A percentile compares a stretch with the other conserved stretches of the same genome.
Evolutionary conservation across 2,888 invertebrate species (phyloP).

Genomic region (Caprella mutica): DNA sequence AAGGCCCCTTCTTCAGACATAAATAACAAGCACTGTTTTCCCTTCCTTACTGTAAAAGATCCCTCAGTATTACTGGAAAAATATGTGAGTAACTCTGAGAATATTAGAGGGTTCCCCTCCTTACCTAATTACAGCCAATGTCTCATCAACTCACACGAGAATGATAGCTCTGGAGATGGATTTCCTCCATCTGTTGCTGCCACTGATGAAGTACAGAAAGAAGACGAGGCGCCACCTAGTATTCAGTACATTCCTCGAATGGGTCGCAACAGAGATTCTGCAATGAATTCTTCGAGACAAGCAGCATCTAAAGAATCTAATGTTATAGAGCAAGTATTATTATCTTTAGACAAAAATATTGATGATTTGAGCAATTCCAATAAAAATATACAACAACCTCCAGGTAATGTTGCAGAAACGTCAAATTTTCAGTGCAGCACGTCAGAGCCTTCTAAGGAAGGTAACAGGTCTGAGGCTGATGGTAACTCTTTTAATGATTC

Average conservation of each 20-base stretch:
- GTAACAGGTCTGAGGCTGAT: no score
- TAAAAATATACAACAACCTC: no score
- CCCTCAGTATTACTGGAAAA: constrained; percentile 8
- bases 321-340: constrained; percentile 9
- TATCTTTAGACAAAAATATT: constrained; percentile 1
- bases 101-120: constrained; percentile 1
- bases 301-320: not conserved
- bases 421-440: no score
- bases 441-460: no score
- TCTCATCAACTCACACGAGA: constrained; percentile 4
- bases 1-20: not conserved
- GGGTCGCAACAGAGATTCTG: constrained; percentile 5
- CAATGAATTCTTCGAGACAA: not conserved
- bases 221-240: not conserved
- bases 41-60: constrained; percentile 6
- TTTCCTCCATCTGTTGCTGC: not conserved
- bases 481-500: no score
- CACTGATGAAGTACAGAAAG: not conserved
- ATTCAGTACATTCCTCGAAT: constrained; percentile 5
- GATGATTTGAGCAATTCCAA: not conserved
- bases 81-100: constrained; percentile 6
- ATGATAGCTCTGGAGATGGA: constrained; percentile 5
- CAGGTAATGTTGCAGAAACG: no score
- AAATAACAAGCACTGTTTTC: not conserved
- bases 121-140: constrained; percentile 6